Evolutionary conservation across 2,888 invertebrate genomes (phyloP).

Genomic region (Lasioglossum pauxillum): DNA sequence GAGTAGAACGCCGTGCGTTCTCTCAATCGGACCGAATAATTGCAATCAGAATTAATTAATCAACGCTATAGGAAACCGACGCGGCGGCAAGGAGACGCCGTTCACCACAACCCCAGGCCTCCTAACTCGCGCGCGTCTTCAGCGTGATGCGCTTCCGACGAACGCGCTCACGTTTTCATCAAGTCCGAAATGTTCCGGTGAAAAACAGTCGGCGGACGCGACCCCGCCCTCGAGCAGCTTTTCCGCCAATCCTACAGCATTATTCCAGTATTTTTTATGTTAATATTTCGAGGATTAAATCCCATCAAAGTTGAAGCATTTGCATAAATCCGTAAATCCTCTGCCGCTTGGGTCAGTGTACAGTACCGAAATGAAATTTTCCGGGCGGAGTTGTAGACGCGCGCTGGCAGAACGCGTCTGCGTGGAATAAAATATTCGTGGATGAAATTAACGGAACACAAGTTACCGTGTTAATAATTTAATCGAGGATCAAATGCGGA

Average conservation of each 20-base stretch:
- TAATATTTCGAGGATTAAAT: background rate
- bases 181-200: constrained; percentile 28
- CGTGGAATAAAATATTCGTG: background rate
- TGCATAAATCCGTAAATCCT: background rate
- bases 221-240: background rate
- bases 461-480: constrained; percentile 6
- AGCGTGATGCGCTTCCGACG: background rate
- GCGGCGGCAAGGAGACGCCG: background rate
- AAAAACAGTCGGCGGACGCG: background rate
- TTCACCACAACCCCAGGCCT: background rate
- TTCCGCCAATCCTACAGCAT: background rate
- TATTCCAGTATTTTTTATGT: background rate
- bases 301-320: background rate
- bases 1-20: background rate
- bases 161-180: background rate
- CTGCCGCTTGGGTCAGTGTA: background rate
- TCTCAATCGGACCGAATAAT: constrained; percentile 9
- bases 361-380: background rate
- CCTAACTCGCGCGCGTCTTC: constrained; percentile 10
- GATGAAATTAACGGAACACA: background rate
- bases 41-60: constrained; percentile 24
- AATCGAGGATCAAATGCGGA: background rate
- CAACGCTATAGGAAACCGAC: background rate
- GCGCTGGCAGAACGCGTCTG: background rate
- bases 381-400: background rate